These are phyloP conservation scores for Sarcophaga caerulescens DNA, from an alignment of 2,888 invertebrate genomes.

Conservation along the genomic window DNA sequence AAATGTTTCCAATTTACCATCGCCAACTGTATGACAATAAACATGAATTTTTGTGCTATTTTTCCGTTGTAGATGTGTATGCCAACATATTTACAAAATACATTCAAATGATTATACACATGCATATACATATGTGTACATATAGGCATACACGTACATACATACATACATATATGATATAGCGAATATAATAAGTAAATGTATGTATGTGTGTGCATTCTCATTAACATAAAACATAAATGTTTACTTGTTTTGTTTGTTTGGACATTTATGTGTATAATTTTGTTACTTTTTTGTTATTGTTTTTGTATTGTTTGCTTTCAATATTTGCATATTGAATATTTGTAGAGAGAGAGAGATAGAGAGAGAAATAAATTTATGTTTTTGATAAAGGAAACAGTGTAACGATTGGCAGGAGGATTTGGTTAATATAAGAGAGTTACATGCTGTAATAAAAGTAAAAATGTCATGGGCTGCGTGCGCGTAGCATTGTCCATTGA, in stretches of 20 bases:
- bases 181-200: neutral
- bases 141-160: neutral
- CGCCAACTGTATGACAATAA: too few species aligned
- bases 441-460: too few species aligned
- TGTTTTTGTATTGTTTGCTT: constrained; percentile 58
- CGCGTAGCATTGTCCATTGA: too few species aligned
- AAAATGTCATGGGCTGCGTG: too few species aligned
- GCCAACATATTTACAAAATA: too few species aligned
- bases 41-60: too few species aligned
- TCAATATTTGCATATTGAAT: constrained; percentile 62
- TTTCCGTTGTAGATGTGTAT: too few species aligned
- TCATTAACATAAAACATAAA: constrained; percentile 80
- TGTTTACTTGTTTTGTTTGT: constrained; percentile 76
- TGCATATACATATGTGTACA: neutral
- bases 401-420: neutral
- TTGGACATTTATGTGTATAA: constrained; percentile 67
- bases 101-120: too few species aligned
- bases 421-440: neutral
- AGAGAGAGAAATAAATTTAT: constrained; percentile 27
- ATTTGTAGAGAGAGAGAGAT: constrained; percentile 53
- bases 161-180: neutral
- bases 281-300: constrained; percentile 32
- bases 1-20: too few species aligned
- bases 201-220: constrained; percentile 36
- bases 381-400: constrained; percentile 20